Conservation (phyloP, 2,797 vertebrate species). For the Tauraco hartlaubi region DNA sequence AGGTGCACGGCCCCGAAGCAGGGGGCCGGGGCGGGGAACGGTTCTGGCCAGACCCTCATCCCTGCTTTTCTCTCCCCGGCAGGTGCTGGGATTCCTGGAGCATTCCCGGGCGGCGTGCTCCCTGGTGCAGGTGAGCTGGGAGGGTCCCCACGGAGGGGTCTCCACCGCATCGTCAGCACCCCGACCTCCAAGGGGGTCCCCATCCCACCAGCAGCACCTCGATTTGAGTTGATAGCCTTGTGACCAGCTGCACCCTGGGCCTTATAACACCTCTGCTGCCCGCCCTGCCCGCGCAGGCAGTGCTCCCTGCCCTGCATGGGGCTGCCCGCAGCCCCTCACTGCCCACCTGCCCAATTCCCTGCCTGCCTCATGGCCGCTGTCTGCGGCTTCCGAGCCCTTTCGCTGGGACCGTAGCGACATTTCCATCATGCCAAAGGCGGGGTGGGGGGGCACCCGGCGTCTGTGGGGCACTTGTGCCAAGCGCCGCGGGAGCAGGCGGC, state of each 20-base stretch:
- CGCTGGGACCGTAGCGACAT: background rate
- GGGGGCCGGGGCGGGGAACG: background rate
- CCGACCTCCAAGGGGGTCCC: fast-evolving
- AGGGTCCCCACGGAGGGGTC: too few relatives aligned
- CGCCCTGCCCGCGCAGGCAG: background rate
- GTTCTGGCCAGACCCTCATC: fast-evolving
- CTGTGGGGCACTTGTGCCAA: background rate
- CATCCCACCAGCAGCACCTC: background rate
- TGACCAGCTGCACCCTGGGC: background rate
- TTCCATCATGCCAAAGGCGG: background rate
- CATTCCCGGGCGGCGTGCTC: slow-evolving; percentile 90
- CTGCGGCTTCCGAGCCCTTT: background rate
- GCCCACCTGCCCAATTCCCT: background rate
- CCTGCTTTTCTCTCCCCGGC: background rate
- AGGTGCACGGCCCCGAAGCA: background rate
- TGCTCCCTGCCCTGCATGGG: background rate
- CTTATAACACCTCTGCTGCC: background rate
- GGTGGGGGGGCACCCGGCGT: background rate
- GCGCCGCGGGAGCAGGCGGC: background rate
- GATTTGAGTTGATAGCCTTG: fast-evolving
- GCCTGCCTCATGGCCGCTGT: background rate
- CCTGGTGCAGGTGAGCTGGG: slow-evolving; percentile 87
- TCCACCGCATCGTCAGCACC: fast-evolving
- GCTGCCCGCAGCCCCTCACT: background rate
- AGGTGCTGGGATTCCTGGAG: slow-evolving; percentile 95